phyloP scores from a whole-genome alignment of 2,113 vertebrate genomes.

The Perccottus glenii region DNA sequence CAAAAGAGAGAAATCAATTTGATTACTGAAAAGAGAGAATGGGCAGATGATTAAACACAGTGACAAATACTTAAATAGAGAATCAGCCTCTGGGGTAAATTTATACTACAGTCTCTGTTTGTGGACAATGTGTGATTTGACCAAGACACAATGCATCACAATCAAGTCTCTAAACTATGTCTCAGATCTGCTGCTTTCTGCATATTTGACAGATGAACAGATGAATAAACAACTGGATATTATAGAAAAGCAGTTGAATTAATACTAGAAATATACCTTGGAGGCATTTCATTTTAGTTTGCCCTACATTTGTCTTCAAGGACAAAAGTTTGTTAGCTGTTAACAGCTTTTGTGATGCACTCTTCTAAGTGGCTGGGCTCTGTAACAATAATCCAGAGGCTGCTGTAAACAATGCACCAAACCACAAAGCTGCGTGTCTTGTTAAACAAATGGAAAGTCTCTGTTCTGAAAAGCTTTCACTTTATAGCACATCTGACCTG shows the following conservation, averaged over 20 bases:
- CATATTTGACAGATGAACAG: constrained; percentile 26
- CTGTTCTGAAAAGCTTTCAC: background rate
- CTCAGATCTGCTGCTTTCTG: background rate
- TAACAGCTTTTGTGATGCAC: background rate
- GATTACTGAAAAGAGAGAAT: background rate
- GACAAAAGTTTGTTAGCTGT: background rate
- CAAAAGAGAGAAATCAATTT: constrained; percentile 9
- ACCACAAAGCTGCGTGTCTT: background rate
- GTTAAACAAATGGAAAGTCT: background rate
- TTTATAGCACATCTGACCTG: background rate
- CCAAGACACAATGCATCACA: constrained; percentile 15
- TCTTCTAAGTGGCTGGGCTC: background rate
- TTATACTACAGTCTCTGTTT: background rate
- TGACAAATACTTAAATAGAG: constrained; percentile 8
- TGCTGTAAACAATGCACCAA: background rate
- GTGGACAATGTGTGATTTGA: background rate
- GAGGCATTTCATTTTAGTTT: background rate
- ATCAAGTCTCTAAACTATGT: background rate
- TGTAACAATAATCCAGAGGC: background rate
- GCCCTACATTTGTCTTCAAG: background rate
- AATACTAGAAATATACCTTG: background rate
- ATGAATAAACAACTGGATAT: constrained; percentile 16
- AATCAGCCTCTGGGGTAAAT: no score
- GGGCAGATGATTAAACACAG: constrained; percentile 13
- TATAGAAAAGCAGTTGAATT: constrained; percentile 7